Base-by-base conservation (phyloP, 2,888 invertebrate species). In the Drosophila limbata region DNA sequence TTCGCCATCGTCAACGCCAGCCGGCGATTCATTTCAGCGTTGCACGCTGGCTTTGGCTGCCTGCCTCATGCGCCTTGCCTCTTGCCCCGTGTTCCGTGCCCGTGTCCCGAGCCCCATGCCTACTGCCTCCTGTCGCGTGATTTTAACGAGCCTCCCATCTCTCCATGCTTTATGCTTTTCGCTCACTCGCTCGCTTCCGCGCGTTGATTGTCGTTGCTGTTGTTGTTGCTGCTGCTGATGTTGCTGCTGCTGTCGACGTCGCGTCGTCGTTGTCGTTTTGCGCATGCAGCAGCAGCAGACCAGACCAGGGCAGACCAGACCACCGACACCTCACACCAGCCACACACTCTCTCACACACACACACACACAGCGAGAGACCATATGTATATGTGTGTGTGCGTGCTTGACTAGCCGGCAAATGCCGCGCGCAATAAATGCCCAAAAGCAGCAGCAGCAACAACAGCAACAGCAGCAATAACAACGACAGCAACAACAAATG, bases 141-240 rank as follows among this genome's bases (percentile, higher is more conserved):
- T 84, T 84, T 84, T 85, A 84, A 84, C 84, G 85, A 85, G 81
- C 83, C 84, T 85, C 81, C 75, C 79, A 79, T 69, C 82, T 69
- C 74, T 70, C 77, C 83, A 83, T 85, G 85, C 76, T 85, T 85
- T 84, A 84, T 84, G 85, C 85, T 85, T 84, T 86, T 81, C 82
- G 42, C 84, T 80, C 71, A 75, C 77, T 77, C 64, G 68, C 77
- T 84, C 68, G 84, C 82, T 84, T 84, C 77, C 86, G 86, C 84
- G 84, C 86, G 81, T 81, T 82, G 86, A 86, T 84, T 84, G 84
- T 84, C 73, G 84, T 82, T 80, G 66, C 61, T 77, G 77, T 42
- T 76, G 80, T 40, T 79, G 81, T 35, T 77, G 65, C 25, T 61
- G 68, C 13, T 47, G 70, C 15, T 65, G 74, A n/a, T 50, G 74